Base-by-base conservation (phyloP, 2,113 vertebrate genomes). In the Zapornia atra region DNA sequence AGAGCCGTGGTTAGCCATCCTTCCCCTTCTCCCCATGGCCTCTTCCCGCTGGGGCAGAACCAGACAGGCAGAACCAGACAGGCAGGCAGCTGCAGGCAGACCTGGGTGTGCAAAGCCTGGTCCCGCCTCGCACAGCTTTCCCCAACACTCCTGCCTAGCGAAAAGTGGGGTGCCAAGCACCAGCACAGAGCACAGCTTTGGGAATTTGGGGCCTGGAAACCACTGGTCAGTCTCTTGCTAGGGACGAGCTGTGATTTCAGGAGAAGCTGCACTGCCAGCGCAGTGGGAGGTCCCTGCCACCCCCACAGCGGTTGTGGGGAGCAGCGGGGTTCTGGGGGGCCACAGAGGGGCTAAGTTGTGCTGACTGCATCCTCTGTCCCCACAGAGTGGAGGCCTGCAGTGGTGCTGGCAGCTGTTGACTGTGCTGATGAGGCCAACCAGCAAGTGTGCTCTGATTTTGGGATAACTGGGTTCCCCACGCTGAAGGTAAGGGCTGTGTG, bases 341-440 rank as follows among this genome's bases (percentile, higher is more conserved):
- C 0, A 0, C 1, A 2, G 36, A 28, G 34, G 20, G 69, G 31
- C 57, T 63, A 64, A 64, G 28, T 63, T 28, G 29, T 11, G 51
- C 63, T 88, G 42, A 76, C 11, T 0, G 8, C 15, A 5, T 59
- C 31, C 46, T 72, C 44, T 82, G 65, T 72, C 51, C 51, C 90
- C 3, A 0, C 93, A 98, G 98, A 95, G 28, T 98, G 98, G 98
- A 97, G 96, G 29, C 98, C 98, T 3, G 98, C 95, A 0, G 96
- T 98, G 91, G 90, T 93, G 21, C 83, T 98, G 4, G 98, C 95
- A 0, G 98, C 92, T 21, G 44, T 98, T 3, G 97, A 98, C 94
- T 98, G 98, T 9, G 98, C 98, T 0, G 95, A 98, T 0, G 96
- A 97, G 82, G 75, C 61, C 82, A 98, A 98, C 76, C 97, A 64